phyloP scores from a whole-genome alignment of 2,888 invertebrate species.

The Agrypnus murinus region DNA sequence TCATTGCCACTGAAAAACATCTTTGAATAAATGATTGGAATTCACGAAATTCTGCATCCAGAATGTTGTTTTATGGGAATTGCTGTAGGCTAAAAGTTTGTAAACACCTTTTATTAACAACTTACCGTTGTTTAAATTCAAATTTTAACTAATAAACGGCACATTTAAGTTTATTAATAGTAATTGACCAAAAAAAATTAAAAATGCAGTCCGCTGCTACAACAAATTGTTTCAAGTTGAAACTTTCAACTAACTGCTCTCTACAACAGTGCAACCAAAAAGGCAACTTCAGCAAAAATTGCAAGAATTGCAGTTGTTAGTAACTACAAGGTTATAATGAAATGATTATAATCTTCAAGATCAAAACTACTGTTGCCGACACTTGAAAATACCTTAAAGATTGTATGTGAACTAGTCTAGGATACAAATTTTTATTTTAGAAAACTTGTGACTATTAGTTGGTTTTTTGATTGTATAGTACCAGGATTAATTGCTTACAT shows the following conservation, averaged over 20 bases:
- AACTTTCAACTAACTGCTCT: no score
- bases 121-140: slow-evolving; percentile 6
- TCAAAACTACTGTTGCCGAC: slow-evolving; percentile 6
- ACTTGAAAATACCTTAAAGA: no score
- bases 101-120: slow-evolving; percentile 19
- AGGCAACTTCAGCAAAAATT: background rate
- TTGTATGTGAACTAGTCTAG: no score
- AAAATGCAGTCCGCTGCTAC: no score
- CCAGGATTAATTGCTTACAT: slow-evolving; percentile 46
- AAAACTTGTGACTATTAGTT: slow-evolving; percentile 7
- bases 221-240: no score
- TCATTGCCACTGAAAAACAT: slow-evolving; percentile 32
- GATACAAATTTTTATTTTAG: no score
- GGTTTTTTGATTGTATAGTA: slow-evolving; percentile 39
- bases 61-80: slow-evolving; percentile 29
- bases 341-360: slow-evolving; percentile 3
- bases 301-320: slow-evolving; percentile 10
- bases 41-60: slow-evolving; percentile 37
- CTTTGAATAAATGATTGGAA: slow-evolving; percentile 27
- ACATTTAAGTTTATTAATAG: background rate
- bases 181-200: no score
- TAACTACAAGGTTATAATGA: background rate
- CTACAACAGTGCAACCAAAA: no score
- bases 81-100: slow-evolving; percentile 15
- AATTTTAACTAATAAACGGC: no score